Conservation (phyloP, 2,797 vertebrate genomes). For the Chrosomus eos region DNA sequence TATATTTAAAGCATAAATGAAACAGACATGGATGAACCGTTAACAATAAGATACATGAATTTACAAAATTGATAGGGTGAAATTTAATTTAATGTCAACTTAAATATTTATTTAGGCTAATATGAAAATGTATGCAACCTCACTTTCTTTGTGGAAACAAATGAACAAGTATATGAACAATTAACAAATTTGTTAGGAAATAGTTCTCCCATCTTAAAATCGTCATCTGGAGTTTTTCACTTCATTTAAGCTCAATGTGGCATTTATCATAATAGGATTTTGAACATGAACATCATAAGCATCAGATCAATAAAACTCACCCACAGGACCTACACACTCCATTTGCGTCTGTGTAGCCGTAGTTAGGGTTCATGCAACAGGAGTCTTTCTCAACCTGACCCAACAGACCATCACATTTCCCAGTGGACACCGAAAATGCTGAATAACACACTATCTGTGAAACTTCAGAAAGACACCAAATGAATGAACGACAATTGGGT, state of each 20-base stretch:
- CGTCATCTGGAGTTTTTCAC: not conserved
- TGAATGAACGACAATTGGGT: not conserved
- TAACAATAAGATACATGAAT: not conserved
- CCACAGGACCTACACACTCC: slow-evolving; percentile 57
- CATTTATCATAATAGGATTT: not conserved
- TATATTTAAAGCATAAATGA: not conserved
- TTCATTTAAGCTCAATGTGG: not conserved
- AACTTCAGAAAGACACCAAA: slow-evolving; percentile 35
- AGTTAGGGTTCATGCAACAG: slow-evolving; percentile 58
- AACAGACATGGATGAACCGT: not conserved
- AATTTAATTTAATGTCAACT: not conserved
- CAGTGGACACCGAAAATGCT: slow-evolving; percentile 26
- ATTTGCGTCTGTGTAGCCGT: slow-evolving; percentile 33
- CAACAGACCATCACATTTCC: slow-evolving; percentile 50
- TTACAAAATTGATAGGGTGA: not conserved
- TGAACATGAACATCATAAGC: not conserved
- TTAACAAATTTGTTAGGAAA: not conserved
- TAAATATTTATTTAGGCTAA: not conserved
- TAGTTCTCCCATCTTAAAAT: not conserved
- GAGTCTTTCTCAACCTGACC: not conserved
- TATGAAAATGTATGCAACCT: not conserved
- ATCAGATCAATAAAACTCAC: slow-evolving; percentile 42
- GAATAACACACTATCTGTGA: slow-evolving; percentile 55
- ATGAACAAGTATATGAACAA: no score
- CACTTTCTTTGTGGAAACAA: no score